Percentiles rank a stretch among this genome's conserved stretches.
Evolutionary conservation across 2,113 vertebrate genomes (phyloP).

Genomic region (Pithys albifrons): DNA sequence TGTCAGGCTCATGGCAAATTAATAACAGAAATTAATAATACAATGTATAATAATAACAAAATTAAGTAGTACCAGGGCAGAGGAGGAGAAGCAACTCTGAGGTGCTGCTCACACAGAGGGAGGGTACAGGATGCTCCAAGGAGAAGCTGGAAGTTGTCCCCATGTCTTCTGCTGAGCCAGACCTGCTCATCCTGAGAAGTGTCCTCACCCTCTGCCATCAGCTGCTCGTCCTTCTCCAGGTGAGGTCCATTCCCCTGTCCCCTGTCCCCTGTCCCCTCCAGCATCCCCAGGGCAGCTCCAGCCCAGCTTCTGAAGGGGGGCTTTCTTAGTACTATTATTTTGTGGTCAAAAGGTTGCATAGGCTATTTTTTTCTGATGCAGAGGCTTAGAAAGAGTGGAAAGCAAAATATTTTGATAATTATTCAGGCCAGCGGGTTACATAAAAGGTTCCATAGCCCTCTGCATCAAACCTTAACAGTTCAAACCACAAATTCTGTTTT

Average conservation of each 20-base stretch:
- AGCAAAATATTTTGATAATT: constrained; percentile 97
- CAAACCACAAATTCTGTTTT: constrained; percentile 91
- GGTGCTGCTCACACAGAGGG: fast-evolving
- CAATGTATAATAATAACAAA: too few relatives aligned
- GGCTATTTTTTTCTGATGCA: constrained; percentile 67
- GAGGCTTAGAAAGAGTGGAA: constrained; percentile 91
- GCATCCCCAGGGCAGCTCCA: neutral
- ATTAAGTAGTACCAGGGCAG: neutral
- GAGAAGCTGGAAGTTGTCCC: neutral
- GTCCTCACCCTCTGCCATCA: neutral
- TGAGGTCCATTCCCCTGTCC: neutral
- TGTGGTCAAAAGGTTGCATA: constrained; percentile 80
- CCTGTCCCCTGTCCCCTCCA: neutral
- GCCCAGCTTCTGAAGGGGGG: constrained; percentile 40
- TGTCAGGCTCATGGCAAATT: neutral
- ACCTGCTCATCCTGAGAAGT: fast-evolving
- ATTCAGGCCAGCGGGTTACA: constrained; percentile 92
- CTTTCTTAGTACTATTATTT: constrained; percentile 72
- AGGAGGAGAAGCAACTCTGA: neutral
- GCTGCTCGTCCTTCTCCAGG: neutral
- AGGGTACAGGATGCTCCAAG: fast-evolving
- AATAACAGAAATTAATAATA: neutral
- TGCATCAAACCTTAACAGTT: constrained; percentile 86
- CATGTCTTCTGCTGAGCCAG: fast-evolving
- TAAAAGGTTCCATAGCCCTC: constrained; percentile 93